Base-by-base conservation (phyloP, 2,113 vertebrate genomes). In the Lanius collurio region DNA sequence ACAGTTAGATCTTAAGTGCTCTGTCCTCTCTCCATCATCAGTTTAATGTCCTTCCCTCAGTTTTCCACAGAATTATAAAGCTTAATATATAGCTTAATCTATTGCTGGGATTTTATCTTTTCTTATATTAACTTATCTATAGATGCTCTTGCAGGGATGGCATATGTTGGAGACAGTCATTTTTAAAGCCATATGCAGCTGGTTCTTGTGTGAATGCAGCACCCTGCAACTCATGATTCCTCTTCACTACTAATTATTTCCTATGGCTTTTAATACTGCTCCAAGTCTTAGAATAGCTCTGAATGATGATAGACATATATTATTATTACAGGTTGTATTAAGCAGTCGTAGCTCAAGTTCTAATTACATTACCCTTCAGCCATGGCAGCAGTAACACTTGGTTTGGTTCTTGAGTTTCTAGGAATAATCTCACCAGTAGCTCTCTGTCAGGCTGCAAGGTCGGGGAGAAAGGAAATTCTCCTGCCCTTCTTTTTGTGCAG, bases 191-290 rank as follows among this genome's bases (percentile, higher is more conserved):
- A 18, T 60, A 27, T 83, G 65, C 87, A 93, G 76, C 63, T 95
- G 86, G 55, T 73, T 64, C 80, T 75, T 39, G 41, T 95, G 68
- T 94, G 94, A 96, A 96, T 42, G 65, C 90, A 92, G 85, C 76
- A 83, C 67, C 27, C 59, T 39, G 65, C 89, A 73, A 65, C 83
- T 76, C 82, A 44, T 93, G 88, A 93, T 94, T 92, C 76, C 74
- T 85, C 70, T 47, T 80, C 91, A 96, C 83, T 86, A 90, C 77
- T 90, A 94, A 97, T 97, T 91, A 95, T 94, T 97, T 94, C 90
- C 85, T 96, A 90, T 62, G 79, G 89, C 84, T 96, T 96, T 95
- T 91, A 91, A 92, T 94, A 85, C 75, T 75, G 52, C 63, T 94
- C 37, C 0, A 23, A 89, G 92, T 94, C 94, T 87, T 71, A 83